These are phyloP conservation scores for Phyllostomus discolor DNA, from an alignment of 2,113 vertebrate genomes.

Conservation along the genomic window DNA sequence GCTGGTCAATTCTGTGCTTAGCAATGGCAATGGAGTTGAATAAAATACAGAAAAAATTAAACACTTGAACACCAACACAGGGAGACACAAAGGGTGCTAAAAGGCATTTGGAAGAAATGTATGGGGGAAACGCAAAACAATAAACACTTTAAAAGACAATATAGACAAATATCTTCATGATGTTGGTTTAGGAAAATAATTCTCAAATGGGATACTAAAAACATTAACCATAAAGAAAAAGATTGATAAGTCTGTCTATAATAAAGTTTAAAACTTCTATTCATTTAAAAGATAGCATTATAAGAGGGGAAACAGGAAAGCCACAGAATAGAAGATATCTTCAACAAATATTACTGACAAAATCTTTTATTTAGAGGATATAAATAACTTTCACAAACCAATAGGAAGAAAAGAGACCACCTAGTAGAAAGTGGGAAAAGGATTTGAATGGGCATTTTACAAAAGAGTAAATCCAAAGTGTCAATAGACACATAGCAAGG, in stretches of 20 bases:
- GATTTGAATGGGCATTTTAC: neutral
- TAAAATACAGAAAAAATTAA: slow-evolving; percentile 12
- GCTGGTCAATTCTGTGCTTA: neutral
- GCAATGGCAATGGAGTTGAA: neutral
- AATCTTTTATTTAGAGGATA: neutral
- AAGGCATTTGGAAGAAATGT: neutral
- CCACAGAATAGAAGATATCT: neutral
- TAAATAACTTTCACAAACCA: neutral
- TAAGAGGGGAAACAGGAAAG: neutral
- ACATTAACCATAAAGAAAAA: slow-evolving; percentile 9
- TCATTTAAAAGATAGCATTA: neutral
- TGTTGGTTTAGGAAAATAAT: neutral
- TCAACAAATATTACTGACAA: neutral
- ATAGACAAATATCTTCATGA: neutral
- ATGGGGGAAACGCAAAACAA: neutral
- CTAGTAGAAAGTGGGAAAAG: neutral
- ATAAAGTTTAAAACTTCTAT: neutral
- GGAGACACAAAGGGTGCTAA: neutral
- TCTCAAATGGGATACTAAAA: neutral
- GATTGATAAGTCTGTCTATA: neutral
- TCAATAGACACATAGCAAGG: neutral
- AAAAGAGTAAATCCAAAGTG: neutral
- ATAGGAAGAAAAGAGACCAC: neutral
- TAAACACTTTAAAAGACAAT: neutral
- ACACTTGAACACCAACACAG: neutral